Conservation (phyloP, 2,797 vertebrate genomes). For the Vespertilio murinus region DNA sequence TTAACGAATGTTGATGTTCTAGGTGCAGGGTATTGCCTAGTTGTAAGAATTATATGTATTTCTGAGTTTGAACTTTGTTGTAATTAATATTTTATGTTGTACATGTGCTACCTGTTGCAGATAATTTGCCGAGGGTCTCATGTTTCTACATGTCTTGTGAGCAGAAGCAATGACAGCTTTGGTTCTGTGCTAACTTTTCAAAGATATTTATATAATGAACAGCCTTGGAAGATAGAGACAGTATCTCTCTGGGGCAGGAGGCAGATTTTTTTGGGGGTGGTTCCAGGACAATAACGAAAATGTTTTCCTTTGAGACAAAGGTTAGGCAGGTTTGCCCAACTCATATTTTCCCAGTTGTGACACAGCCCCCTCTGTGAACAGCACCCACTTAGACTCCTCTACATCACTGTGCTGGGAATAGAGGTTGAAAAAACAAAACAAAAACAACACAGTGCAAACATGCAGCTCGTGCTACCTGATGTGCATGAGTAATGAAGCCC, state of each 20-base stretch:
- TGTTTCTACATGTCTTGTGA: neutral
- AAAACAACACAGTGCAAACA: neutral
- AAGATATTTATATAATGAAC: neutral
- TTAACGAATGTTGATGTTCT: neutral
- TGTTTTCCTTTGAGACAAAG: neutral
- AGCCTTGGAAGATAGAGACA: neutral
- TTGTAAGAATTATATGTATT: neutral
- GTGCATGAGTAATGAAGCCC: neutral
- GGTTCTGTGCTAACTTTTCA: neutral
- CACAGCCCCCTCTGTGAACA: neutral
- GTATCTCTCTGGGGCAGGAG: neutral
- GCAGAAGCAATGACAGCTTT: neutral
- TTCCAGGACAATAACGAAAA: neutral
- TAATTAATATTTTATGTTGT: neutral
- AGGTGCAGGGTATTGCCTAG: neutral
- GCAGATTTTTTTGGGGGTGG: neutral
- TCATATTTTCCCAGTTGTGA: neutral
- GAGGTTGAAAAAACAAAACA: neutral
- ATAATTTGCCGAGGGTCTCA: neutral
- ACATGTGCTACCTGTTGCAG: neutral
- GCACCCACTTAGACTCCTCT: neutral
- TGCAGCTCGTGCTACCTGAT: neutral
- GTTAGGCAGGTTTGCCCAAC: neutral
- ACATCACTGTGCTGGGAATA: neutral
- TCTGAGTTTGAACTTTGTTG: neutral